Evolutionary conservation across 2,888 invertebrate genomes (phyloP).

Genomic region (Drosophila kokeensis): DNA sequence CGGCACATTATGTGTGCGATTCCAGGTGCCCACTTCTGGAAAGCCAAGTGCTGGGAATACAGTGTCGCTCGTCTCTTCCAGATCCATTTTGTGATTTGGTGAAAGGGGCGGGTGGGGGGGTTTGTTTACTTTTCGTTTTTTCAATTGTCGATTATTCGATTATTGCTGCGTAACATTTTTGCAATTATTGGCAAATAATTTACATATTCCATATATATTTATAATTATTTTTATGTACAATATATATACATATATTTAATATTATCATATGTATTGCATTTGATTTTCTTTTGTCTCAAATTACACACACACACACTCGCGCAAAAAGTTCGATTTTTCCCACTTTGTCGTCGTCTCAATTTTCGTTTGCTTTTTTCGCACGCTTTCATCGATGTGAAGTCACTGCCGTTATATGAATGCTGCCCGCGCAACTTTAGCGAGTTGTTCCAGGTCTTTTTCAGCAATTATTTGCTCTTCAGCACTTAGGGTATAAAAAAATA

Average conservation of each 20-base stretch:
- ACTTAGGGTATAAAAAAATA: slow-evolving; percentile 52
- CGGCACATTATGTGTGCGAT: slow-evolving; percentile 87
- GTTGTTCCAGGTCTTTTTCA: slow-evolving; percentile 37
- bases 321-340: slow-evolving; percentile 77
- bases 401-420: slow-evolving; percentile 27
- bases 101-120: background rate
- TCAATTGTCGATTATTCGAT: slow-evolving; percentile 42
- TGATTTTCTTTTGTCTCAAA: slow-evolving; percentile 37
- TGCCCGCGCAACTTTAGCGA: slow-evolving; percentile 11
- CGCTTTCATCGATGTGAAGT: slow-evolving; percentile 31
- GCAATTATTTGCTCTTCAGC: slow-evolving; percentile 42
- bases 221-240: background rate
- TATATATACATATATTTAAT: background rate
- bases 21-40: slow-evolving; percentile 86
- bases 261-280: slow-evolving; percentile 32
- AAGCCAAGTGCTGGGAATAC: slow-evolving; percentile 74
- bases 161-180: slow-evolving; percentile 39
- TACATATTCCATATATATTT: background rate
- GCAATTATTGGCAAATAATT: slow-evolving; percentile 34
- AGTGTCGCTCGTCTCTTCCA: slow-evolving; percentile 78
- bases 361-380: slow-evolving; percentile 48
- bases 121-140: slow-evolving; percentile 39
- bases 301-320: slow-evolving; percentile 46
- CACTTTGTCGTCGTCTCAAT: slow-evolving; percentile 70
- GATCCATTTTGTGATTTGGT: slow-evolving; percentile 54